Evolutionary conservation across 2,797 vertebrate species (phyloP).

Genomic region (Okamejei kenojei): DNA sequence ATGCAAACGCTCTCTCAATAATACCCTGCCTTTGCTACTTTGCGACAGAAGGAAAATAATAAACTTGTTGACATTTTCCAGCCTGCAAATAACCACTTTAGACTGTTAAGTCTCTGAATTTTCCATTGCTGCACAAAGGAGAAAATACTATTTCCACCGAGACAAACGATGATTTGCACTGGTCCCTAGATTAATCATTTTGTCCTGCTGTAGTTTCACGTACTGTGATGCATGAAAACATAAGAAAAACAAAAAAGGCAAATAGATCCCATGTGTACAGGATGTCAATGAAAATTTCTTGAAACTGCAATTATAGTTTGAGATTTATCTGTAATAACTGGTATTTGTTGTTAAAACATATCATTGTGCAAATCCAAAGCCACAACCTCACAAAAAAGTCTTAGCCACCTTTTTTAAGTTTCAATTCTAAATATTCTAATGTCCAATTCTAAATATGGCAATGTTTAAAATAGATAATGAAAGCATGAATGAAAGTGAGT

Average conservation of each 20-base stretch:
- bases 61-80: background rate
- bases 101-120: background rate
- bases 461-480: background rate
- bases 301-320: background rate
- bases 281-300: background rate
- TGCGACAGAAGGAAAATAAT: background rate
- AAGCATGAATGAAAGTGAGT: background rate
- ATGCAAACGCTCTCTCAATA: background rate
- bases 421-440: background rate
- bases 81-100: background rate
- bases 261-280: background rate
- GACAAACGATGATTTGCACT: background rate
- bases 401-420: background rate
- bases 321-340: background rate
- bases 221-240: background rate
- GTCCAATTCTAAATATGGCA: background rate
- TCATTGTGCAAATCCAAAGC: background rate
- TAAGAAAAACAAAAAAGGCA: background rate
- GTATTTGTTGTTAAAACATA: background rate
- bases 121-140: background rate
- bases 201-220: background rate
- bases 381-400: background rate
- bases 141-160: background rate
- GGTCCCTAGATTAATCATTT: background rate
- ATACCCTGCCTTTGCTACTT: background rate